Conservation (phyloP, 2,797 vertebrate genomes). For the Manis crassicaudata region DNA sequence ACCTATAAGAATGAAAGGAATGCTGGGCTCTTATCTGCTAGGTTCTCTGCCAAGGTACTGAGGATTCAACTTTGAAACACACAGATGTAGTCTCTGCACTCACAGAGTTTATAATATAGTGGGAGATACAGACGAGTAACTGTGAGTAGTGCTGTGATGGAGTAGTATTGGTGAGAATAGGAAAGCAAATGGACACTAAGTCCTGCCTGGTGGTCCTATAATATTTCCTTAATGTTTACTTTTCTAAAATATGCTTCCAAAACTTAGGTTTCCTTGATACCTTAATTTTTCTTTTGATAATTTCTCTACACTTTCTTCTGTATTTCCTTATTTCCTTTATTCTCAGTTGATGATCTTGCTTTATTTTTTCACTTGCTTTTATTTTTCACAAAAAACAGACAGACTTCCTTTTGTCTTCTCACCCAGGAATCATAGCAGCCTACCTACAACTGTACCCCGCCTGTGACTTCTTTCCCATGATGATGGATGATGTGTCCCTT, state of each 20-base stretch:
- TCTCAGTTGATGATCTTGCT: slow-evolving; percentile 36
- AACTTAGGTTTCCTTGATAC: no score
- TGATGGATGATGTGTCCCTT: background rate
- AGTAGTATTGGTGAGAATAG: background rate
- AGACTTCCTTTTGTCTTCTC: background rate
- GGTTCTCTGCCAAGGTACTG: slow-evolving; percentile 9
- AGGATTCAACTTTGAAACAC: background rate
- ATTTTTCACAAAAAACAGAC: background rate
- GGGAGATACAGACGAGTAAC: background rate
- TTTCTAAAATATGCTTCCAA: background rate
- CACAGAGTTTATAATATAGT: slow-evolving; percentile 10
- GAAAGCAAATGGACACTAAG: background rate
- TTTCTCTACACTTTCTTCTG: background rate
- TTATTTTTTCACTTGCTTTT: background rate
- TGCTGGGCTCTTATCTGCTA: background rate
- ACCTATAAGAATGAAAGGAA: background rate
- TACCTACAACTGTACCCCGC: background rate
- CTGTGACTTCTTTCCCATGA: background rate
- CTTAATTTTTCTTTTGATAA: background rate
- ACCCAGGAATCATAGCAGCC: background rate
- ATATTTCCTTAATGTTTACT: background rate
- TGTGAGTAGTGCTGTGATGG: background rate
- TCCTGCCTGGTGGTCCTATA: background rate
- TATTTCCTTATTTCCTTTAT: slow-evolving; percentile 37
- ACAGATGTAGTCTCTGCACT: background rate